Base-by-base conservation (phyloP, 1,140 invertebrate species). In the Heliconius congener region DNA sequence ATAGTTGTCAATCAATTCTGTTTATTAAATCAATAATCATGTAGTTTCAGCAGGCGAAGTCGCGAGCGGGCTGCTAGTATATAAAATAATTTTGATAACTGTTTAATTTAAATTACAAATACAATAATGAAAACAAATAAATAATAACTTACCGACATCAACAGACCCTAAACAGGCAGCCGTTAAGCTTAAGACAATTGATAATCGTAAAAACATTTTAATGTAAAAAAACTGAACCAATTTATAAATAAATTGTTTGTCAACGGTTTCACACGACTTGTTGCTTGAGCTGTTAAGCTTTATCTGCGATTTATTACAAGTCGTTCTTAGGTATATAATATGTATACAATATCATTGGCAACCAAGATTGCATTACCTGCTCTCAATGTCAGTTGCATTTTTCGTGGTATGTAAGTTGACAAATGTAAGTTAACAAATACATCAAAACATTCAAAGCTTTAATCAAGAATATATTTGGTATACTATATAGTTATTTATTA, bases 81-180 rank as follows among this genome's bases (percentile, higher is more conserved):
- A 23, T 23, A 23, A 23, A 23, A 52, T 18, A 52, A 19, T 19
- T 16, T 19, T 19, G 6, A 52, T 52, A 52, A 52, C 50, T 0
- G 18, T 52, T 52, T 6, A 52, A 19, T 52, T 52, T 16, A 46
- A 5, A 16, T 46, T 46, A 37, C 34, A 37, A 6, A 37, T 37
- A 46, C 42, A 46, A 46, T 46, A 8, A 52, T 5, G 8, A 52
- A 19, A 19, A 19, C 18, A 52, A 18, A 0, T 52, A 19, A 52
- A 52, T 52, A 52, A 52, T 19, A 52, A 57, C 90, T 86, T 82
- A 91, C 90, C 84, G 57, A 90, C 84, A 77, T 91, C 84, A 46
- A 89, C 57, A 71, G 81, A 76, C 74, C 85, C 86, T 57, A 81
- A 82, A 80, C 86, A 84, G 75, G 71, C 71, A 16, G 66, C 39